Evolutionary conservation across 1,140 invertebrate species (phyloP).

Genomic region (Lanistes nyassanus): DNA sequence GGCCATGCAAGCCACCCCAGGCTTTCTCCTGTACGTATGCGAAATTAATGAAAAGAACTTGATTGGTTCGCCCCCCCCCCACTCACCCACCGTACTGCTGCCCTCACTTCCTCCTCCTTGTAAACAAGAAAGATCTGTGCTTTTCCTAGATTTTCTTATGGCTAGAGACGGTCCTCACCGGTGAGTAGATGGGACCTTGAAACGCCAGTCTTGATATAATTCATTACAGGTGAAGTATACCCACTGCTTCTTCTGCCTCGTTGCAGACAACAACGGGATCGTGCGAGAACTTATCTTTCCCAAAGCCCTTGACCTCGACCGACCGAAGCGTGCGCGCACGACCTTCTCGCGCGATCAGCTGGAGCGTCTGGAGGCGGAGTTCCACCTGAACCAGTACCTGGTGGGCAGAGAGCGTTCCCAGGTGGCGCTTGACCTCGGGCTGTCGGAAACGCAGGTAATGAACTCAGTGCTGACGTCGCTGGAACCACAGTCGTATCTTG

Average conservation of each 20-base stretch:
- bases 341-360: slow-evolving; percentile 95
- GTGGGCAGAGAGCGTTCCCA: slow-evolving; percentile 91
- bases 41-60: too few species aligned
- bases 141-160: not conserved
- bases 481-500: too few species aligned
- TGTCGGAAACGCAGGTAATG: slow-evolving; percentile 88
- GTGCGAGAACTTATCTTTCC: slow-evolving; percentile 70
- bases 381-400: slow-evolving; percentile 94
- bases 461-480: too few species aligned
- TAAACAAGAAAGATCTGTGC: not conserved
- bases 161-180: not conserved
- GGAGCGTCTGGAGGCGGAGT: slow-evolving; percentile 89
- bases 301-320: slow-evolving; percentile 70
- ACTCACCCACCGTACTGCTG: too few species aligned
- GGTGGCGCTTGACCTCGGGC: slow-evolving; percentile 84
- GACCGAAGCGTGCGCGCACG: slow-evolving; percentile 86
- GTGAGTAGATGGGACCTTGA: not conserved
- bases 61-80: too few species aligned
- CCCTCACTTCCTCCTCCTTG: too few species aligned
- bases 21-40: too few species aligned
- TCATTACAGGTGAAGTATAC: not conserved
- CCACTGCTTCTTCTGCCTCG: not conserved
- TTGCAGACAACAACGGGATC: slow-evolving; percentile 68
- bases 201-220: not conserved
- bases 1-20: too few species aligned